Conservation (phyloP, 2,888 invertebrate genomes). For the Auanema freiburgensis region DNA sequence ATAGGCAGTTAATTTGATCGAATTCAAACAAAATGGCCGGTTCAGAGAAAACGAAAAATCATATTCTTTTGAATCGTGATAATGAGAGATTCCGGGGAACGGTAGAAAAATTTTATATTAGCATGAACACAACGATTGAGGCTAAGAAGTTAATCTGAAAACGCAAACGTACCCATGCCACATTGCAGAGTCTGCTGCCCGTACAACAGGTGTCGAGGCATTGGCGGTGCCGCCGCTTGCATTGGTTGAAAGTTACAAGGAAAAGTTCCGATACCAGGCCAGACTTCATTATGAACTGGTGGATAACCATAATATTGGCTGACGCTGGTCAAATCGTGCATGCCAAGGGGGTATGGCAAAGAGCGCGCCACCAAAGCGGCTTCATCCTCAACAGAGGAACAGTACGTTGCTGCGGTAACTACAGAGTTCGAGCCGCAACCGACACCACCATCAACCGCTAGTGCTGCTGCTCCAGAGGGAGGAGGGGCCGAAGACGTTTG, state of each 20-base stretch:
- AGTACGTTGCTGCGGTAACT: slow-evolving; percentile 7
- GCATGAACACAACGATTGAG: background rate
- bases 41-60: too few species aligned
- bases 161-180: slow-evolving; percentile 4
- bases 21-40: too few species aligned
- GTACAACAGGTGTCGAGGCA: slow-evolving; percentile 7
- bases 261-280: slow-evolving; percentile 13
- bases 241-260: slow-evolving; percentile 15
- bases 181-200: slow-evolving; percentile 6
- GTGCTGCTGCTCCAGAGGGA: slow-evolving; percentile 11
- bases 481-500: slow-evolving; percentile 27
- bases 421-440: background rate
- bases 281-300: slow-evolving; percentile 10
- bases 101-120: background rate
- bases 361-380: slow-evolving; percentile 14
- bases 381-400: slow-evolving; percentile 8
- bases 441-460: background rate
- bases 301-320: slow-evolving; percentile 12
- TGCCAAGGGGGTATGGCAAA: slow-evolving; percentile 18
- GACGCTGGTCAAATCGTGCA: slow-evolving; percentile 14
- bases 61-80: too few species aligned
- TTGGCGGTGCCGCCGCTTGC: slow-evolving; percentile 2
- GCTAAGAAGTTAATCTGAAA: background rate
- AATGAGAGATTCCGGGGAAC: background rate
- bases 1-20: too few species aligned